phyloP scores from a whole-genome alignment of 35 echinoderm and acorn worm species.

The Chiridota heheva region DNA sequence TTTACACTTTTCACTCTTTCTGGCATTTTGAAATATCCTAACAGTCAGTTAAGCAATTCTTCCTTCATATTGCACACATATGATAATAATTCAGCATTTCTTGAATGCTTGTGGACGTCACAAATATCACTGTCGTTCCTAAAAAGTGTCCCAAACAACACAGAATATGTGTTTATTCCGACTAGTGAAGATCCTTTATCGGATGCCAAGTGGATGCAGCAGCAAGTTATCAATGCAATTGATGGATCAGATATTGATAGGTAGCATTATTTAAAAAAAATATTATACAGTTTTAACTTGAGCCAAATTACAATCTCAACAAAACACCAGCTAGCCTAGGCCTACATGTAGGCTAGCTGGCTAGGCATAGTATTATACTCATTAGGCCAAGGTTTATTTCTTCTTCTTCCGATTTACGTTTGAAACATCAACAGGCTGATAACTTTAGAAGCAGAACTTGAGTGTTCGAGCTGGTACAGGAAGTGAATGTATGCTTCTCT shows the following conservation, averaged over 20 bases:
- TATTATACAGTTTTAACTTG: no score
- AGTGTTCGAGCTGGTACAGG: no score
- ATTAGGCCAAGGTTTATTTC: no score
- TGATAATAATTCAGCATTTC: slow-evolving; percentile 71
- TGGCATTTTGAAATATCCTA: slow-evolving; percentile 61
- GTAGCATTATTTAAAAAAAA: no score
- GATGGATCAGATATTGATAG: neutral
- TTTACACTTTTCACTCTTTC: slow-evolving; percentile 60
- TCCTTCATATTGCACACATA: slow-evolving; percentile 76
- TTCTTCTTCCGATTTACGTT: no score
- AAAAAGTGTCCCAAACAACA: slow-evolving; percentile 42
- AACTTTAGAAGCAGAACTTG: no score
- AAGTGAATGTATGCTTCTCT: no score
- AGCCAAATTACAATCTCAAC: no score
- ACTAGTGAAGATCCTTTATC: slow-evolving; percentile 45
- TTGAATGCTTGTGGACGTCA: slow-evolving; percentile 83
- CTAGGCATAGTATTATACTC: no score
- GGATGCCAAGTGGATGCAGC: slow-evolving; percentile 81
- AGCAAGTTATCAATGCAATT: slow-evolving; percentile 39
- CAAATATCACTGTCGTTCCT: slow-evolving; percentile 60
- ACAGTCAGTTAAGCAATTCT: slow-evolving; percentile 23
- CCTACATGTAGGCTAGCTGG: no score
- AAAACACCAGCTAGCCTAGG: no score
- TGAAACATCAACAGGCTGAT: no score
- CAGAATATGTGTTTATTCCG: slow-evolving; percentile 69